Percentiles rank a stretch among this genome's conserved stretches.
Evolutionary conservation across 2,797 vertebrate genomes (phyloP).

Genomic region (Pyrrhura leucotis): DNA sequence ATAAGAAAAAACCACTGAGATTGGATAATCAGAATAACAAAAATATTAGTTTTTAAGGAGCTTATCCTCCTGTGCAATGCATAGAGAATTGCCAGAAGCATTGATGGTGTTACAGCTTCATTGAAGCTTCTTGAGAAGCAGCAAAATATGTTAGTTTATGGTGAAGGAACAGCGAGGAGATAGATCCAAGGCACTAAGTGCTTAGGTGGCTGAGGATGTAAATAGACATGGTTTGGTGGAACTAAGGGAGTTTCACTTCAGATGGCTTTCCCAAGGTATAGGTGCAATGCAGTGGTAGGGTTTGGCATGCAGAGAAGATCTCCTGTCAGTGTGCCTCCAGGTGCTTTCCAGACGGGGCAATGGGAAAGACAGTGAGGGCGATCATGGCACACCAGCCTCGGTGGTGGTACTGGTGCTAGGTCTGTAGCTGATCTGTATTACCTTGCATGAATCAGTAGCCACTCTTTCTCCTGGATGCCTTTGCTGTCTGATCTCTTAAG

Average conservation of each 20-base stretch:
- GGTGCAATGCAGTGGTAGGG: background rate
- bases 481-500: background rate
- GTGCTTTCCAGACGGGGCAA: accelerated
- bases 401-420: background rate
- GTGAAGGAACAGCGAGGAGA: background rate
- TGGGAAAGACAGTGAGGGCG: accelerated
- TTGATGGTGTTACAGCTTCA: background rate
- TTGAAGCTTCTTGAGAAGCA: background rate
- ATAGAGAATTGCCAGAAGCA: background rate
- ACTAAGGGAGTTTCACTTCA: background rate
- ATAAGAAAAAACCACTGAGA: background rate
- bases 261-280: background rate
- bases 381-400: accelerated
- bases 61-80: background rate
- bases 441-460: background rate
- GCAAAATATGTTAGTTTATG: too few species aligned
- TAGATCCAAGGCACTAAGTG: background rate
- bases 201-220: background rate
- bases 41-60: background rate
- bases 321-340: background rate
- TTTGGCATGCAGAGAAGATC: background rate
- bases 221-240: background rate
- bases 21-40: background rate
- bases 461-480: background rate
- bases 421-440: background rate